Conservation (phyloP, 2,888 invertebrate species). For the Erannis defoliaria region DNA sequence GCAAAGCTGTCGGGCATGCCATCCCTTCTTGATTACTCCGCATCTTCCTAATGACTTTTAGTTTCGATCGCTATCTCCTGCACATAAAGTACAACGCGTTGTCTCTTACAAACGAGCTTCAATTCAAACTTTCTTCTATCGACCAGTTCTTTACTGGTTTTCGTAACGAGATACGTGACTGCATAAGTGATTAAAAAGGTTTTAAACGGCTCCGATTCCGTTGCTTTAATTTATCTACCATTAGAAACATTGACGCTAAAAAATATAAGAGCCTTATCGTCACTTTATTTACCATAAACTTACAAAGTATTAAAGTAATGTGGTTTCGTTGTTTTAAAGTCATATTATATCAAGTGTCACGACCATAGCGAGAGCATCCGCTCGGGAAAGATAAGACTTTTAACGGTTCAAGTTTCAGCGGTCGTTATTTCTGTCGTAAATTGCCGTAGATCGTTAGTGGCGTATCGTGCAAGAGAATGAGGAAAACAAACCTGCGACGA, state of each 20-base stretch:
- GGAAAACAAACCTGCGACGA: slow-evolving; percentile 65
- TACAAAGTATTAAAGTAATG: slow-evolving; percentile 44
- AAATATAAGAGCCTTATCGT: slow-evolving; percentile 16
- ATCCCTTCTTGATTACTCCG: slow-evolving; percentile 63
- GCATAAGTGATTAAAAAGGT: slow-evolving; percentile 8
- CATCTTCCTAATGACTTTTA: slow-evolving; percentile 63
- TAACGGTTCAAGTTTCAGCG: slow-evolving; percentile 66
- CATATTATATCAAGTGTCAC: slow-evolving; percentile 45
- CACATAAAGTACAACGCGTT: slow-evolving; percentile 54
- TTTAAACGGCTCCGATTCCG: slow-evolving; percentile 3
- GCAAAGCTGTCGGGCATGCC: slow-evolving; percentile 61
- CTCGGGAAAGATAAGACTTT: slow-evolving; percentile 63
- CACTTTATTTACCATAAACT: slow-evolving; percentile 27
- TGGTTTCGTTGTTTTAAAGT: slow-evolving; percentile 47
- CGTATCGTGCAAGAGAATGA: slow-evolving; percentile 54
- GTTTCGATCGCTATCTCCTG: slow-evolving; percentile 56
- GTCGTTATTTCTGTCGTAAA: slow-evolving; percentile 69
- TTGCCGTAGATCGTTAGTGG: slow-evolving; percentile 66
- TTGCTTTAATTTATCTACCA: slow-evolving; percentile 8
- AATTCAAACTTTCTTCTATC: slow-evolving; percentile 46
- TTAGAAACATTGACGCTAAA: slow-evolving; percentile 10
- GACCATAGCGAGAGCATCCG: slow-evolving; percentile 48
- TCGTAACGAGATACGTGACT: slow-evolving; percentile 8
- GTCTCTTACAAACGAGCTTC: slow-evolving; percentile 41
- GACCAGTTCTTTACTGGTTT: slow-evolving; percentile 31